Evolutionary conservation across 2,888 invertebrate species (phyloP), one percentile per base, ranked within the genome.

Genomic region (Cerceris rybyensis): DNA sequence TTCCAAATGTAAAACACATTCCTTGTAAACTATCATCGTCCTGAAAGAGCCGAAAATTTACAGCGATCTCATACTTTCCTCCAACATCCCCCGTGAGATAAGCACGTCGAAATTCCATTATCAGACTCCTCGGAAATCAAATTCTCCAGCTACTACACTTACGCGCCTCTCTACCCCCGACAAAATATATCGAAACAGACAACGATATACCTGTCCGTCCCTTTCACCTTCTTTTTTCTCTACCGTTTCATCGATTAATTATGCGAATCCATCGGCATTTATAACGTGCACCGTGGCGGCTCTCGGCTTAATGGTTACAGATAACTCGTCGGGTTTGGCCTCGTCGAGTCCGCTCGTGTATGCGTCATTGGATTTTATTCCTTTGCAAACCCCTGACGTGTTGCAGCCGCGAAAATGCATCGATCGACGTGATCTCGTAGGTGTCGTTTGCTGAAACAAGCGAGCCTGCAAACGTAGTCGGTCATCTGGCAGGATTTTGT

Each of bases 221-320:
- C 16, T 70, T 63, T 63, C 61, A 13, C 17, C 63, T 28, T 28
- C 28, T 28, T 28, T 28, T 28, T 28, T 28, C 28, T 28, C 28
- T 11, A 42, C 65, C 54, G 60, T 63, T 75, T 71, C 71, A 13
- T 52, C 57, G 69, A 69, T 75, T 75, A 68, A 71, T 82, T 80
- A 70, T 66, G 59, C 68, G 67, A 72, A 68, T 74, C 60, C 57
- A 72, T 70, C 57, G 71, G 49, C 60, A 82, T 71, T 77, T 69
- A 77, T 70, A 75, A 70, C 69, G 71, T 59, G 59, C 71, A 41
- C 8, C 52, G 39, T 59, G 74, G 58, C 80, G 60, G 65, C 65
- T 60, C 50, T n/a, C 65, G 57, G 59, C 65, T 78, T 80, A 80
- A 80, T 74, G 73, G 65, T 68, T 64, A 58, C 63, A 69, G 69